These are phyloP conservation scores for Paraescarpia echinospica DNA, from an alignment of 1,140 invertebrate species.

Conservation along the genomic window DNA sequence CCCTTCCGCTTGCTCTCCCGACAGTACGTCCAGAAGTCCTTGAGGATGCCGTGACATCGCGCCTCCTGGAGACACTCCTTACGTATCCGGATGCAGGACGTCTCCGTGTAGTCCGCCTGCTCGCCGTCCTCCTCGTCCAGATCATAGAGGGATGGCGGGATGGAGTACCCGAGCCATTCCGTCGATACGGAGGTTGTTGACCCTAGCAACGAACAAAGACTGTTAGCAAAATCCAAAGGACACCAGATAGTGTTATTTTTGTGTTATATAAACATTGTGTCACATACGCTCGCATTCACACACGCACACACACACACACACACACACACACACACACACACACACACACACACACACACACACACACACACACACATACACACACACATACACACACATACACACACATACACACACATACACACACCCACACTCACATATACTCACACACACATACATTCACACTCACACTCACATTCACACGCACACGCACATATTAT, in stretches of 20 bases:
- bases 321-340: too few species aligned
- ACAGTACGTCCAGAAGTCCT: neutral
- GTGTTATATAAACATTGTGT: too few species aligned
- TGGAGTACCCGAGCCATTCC: neutral
- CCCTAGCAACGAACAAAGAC: neutral
- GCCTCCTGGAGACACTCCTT: neutral
- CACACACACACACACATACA: too few species aligned
- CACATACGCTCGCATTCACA: too few species aligned
- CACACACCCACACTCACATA: too few species aligned
- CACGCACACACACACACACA: too few species aligned
- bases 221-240: neutral
- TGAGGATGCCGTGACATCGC: neutral
- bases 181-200: neutral
- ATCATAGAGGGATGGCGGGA: neutral
- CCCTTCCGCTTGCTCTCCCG: neutral
- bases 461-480: too few species aligned
- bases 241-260: neutral
- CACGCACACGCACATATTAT: too few species aligned
- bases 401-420: too few species aligned
- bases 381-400: too few species aligned
- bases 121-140: neutral
- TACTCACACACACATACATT: too few species aligned
- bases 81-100: slow-evolving; percentile 1
- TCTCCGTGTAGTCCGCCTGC: neutral
- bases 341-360: too few species aligned